Base-by-base conservation (phyloP, 2,888 invertebrate genomes). In the Tortrix viridana region DNA sequence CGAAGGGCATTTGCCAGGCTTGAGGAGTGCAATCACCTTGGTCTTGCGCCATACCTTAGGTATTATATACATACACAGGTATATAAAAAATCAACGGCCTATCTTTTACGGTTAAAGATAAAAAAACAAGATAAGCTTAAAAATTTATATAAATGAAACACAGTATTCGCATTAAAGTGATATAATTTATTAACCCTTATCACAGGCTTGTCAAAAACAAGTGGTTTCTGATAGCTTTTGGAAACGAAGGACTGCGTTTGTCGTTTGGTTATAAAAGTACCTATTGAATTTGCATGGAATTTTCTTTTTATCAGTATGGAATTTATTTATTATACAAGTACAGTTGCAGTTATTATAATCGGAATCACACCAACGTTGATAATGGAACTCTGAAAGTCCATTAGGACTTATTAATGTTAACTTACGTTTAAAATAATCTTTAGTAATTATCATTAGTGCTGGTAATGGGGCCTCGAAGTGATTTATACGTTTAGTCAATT, bases 401-500 rank as follows among this genome's bases (percentile, higher is more conserved):
- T 60, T 60, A 60, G 19, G 37, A 23, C 19, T 23, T 23, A 60
- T 60, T 60, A 60, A 53, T 60, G 52, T 52, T 59, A 60, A 60
- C 46, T 38, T 38, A 23, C 14, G 14, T 7, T 22, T 37, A 37
- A 38, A 60, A 37, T 53, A 23, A 53, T 60, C 60, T 23, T 60
- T 60, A 60, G 53, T n/a, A n/a, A n/a, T n/a, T n/a, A n/a, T 60
- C 60, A 38, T 60, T 60, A 60, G 53, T n/a, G 18, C n/a, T 43
- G 18, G 3, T 9, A 43, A 48, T 19, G 43, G 16, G 19, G 16
- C 22, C 1, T 14, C 12, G 20, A 32, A 18, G 52, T 46, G 37
- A 53, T 60, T 60, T 46, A 60, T 53, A 37, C 52, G 9, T n/a
- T 53, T 23, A 32, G 14, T 47, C 18, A 14, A 46, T 60, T n/a